Conservation (phyloP, 2,113 vertebrate genomes). For the Apteryx mantelli region DNA sequence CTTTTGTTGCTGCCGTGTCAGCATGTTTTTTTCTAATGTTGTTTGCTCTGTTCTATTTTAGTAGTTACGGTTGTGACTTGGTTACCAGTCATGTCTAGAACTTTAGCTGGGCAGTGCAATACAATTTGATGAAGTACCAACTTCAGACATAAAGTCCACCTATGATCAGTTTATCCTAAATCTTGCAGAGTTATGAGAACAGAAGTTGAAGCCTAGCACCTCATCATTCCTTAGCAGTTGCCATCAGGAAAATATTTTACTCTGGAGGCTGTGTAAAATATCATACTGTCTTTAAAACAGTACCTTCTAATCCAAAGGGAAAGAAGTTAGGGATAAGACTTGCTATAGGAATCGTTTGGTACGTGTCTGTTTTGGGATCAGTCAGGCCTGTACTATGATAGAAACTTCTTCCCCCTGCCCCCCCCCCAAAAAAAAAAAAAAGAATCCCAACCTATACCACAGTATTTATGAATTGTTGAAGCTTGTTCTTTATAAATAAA, state of each 20-base stretch:
- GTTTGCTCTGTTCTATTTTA: neutral
- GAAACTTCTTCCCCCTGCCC: too few relatives aligned
- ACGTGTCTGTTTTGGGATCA: neutral
- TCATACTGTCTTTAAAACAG: neutral
- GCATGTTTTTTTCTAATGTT: neutral
- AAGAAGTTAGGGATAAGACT: neutral
- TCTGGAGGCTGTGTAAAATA: neutral
- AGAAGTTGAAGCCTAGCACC: neutral
- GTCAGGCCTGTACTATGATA: neutral
- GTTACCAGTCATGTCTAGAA: neutral
- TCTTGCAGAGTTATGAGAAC: neutral
- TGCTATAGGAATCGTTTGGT: neutral
- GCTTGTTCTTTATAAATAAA: neutral
- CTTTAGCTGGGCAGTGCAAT: neutral
- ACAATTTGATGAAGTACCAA: neutral
- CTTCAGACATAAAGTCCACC: neutral
- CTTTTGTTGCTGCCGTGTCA: neutral
- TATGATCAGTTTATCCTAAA: neutral
- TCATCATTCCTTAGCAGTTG: neutral
- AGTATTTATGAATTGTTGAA: neutral
- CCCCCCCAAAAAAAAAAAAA: rapidly evolving
- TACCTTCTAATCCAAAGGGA: neutral
- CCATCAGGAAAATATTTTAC: neutral
- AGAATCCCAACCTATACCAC: neutral
- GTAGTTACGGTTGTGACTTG: neutral